Base-by-base conservation (phyloP, 2,888 invertebrate species). In the Drosophila anomalata region DNA sequence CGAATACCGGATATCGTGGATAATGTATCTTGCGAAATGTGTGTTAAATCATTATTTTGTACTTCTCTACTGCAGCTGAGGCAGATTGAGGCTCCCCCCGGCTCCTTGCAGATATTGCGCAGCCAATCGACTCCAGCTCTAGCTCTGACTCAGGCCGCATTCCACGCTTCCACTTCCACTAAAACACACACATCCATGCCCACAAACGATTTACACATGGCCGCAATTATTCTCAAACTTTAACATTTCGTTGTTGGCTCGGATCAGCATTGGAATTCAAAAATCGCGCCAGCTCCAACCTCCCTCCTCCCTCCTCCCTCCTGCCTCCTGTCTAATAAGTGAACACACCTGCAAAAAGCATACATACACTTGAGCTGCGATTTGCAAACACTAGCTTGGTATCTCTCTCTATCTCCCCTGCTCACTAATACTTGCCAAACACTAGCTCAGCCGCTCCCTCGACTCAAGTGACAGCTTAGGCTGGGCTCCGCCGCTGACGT, bases 181-280 rank as follows among this genome's bases (percentile, higher is more conserved):
- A 58, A 52, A 41, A 59, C 66, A 57, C 33, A 36, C 46, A 57
- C 39, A 57, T 8, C 20, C 8, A 42, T 12, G 46, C 46, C 62
- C 54, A 48, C 17, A 58, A 56, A 60, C 60, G 63, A 51, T 67
- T 74, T 68, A 56, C 70, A 72, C 74, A 66, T 73, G 71, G 48
- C 65, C 68, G 68, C 84, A 80, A 80, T 73, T 86, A 82, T 82
- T 86, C 87, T 83, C 88, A 88, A 83, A 88, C 88, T 83, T 86
- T 83, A 83, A 74, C 82, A 83, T 83, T 83, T 83, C 61, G 61
- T 62, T 62, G 61, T 48, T 70, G 72, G 48, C 67, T 85, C 61
- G 83, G 80, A 71, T 65, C 74, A 73, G 75, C 86, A 62, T 72
- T 66, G 82, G 88, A 88, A 83, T 83, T 86, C 54, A 70, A 86